These are phyloP conservation scores for Eretmochelys imbricata DNA, from an alignment of 2,113 vertebrate species.

Conservation along the genomic window DNA sequence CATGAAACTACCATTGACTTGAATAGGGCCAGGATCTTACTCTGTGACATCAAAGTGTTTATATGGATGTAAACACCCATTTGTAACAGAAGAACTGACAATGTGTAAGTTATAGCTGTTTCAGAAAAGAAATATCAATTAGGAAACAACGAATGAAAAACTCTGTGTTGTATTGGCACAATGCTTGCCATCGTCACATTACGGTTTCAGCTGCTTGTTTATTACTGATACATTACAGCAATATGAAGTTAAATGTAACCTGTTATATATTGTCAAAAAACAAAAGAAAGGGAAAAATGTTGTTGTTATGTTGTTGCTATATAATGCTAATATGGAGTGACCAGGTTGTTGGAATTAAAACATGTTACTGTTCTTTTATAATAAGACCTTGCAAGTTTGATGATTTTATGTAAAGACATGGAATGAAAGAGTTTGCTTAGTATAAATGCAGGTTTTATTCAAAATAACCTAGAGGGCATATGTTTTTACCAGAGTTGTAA, in stretches of 20 bases:
- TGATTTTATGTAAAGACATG: background rate
- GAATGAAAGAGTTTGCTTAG: background rate
- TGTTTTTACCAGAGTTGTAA: background rate
- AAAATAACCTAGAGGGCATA: background rate
- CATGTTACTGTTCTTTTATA: background rate
- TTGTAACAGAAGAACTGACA: background rate
- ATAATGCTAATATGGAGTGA: background rate
- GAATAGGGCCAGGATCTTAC: conserved; percentile 55
- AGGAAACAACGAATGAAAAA: background rate
- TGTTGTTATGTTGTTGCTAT: background rate
- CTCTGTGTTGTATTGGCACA: background rate
- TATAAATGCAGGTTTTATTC: background rate
- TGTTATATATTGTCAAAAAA: background rate
- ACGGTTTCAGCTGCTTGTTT: background rate
- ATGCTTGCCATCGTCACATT: background rate
- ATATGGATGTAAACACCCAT: background rate
- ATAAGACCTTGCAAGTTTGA: background rate
- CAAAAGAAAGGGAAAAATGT: background rate
- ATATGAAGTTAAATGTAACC: background rate
- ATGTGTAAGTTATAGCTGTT: background rate
- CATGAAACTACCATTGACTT: conserved; percentile 23
- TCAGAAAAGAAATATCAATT: background rate
- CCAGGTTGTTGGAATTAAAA: background rate
- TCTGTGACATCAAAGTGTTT: background rate
- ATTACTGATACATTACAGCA: background rate